Evolutionary conservation across 2,888 invertebrate genomes (phyloP).

Genomic region (Ichneumon xanthorius): DNA sequence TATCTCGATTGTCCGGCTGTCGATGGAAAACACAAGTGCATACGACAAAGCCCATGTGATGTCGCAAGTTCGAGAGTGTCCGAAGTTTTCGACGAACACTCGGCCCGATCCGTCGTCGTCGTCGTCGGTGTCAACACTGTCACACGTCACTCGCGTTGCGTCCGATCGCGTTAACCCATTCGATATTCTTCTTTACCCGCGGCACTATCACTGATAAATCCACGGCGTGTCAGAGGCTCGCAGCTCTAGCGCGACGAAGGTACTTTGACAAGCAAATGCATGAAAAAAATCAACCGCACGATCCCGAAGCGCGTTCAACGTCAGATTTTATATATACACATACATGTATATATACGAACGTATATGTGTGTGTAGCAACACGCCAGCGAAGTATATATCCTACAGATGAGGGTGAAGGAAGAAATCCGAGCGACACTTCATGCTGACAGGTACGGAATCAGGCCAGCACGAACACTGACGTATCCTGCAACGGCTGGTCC

Average conservation of each 20-base stretch:
- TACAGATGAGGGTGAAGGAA: constrained; percentile 19
- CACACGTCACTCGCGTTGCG: constrained; percentile 57
- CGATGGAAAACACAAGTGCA: not conserved
- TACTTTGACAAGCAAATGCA: not conserved
- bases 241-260: not conserved
- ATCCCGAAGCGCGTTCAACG: not conserved
- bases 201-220: constrained; percentile 63
- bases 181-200: constrained; percentile 38
- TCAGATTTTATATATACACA: not conserved
- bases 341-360: not conserved
- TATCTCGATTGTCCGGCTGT: not conserved
- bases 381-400: constrained; percentile 3
- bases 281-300: constrained; percentile 11
- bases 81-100: not conserved
- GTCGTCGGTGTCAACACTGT: constrained; percentile 46
- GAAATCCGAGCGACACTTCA: constrained; percentile 43
- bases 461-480: constrained; percentile 25
- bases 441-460: constrained; percentile 41
- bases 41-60: not conserved
- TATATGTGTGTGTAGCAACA: not conserved
- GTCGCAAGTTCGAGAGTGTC: not conserved
- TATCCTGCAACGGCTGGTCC: constrained; percentile 44
- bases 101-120: constrained; percentile 20
- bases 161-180: constrained; percentile 37
- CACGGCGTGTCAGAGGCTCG: constrained; percentile 50